These are phyloP conservation scores for Polyergus mexicanus DNA, from an alignment of 1,140 invertebrate species.

Conservation along the genomic window DNA sequence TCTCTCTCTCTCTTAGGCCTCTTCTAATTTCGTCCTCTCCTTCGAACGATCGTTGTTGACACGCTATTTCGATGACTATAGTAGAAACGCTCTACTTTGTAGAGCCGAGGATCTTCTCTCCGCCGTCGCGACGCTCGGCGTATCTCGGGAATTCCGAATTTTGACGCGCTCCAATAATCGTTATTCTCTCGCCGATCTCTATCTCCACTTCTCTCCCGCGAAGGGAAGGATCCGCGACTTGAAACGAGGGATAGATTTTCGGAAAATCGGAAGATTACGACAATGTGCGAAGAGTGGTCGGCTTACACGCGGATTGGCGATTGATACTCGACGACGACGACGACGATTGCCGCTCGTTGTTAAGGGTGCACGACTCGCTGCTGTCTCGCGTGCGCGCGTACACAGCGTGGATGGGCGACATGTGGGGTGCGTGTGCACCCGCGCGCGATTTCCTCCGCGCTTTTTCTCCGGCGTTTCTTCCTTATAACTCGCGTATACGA, in stretches of 20 bases:
- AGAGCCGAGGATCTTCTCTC: constrained; percentile 9
- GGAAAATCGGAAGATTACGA: neutral
- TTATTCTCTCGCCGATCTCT: constrained; percentile 23
- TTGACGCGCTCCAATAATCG: constrained; percentile 29
- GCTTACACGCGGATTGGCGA: constrained; percentile 29
- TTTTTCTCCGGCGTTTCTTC: neutral
- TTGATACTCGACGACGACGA: constrained; percentile 27
- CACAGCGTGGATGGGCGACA: constrained; percentile 69
- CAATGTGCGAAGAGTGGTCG: neutral
- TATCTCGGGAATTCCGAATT: neutral
- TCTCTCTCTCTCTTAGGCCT: constrained; percentile 18
- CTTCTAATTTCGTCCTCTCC: neutral
- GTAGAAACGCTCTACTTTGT: too few species aligned
- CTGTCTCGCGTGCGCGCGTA: constrained; percentile 71
- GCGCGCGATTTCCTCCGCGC: neutral
- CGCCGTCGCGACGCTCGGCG: neutral
- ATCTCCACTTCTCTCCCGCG: neutral
- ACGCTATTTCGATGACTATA: constrained; percentile 20
- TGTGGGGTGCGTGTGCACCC: constrained; percentile 66
- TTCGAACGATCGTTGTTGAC: constrained; percentile 45
- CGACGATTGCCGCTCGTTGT: constrained; percentile 58
- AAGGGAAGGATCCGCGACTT: neutral
- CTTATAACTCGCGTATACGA: constrained; percentile 11
- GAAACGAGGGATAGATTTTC: neutral
- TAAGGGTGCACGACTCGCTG: constrained; percentile 65